Evolutionary conservation across 2,113 vertebrate genomes (phyloP), one percentile per base, ranked within the genome.

Genomic region (Dromaius novaehollandiae): DNA sequence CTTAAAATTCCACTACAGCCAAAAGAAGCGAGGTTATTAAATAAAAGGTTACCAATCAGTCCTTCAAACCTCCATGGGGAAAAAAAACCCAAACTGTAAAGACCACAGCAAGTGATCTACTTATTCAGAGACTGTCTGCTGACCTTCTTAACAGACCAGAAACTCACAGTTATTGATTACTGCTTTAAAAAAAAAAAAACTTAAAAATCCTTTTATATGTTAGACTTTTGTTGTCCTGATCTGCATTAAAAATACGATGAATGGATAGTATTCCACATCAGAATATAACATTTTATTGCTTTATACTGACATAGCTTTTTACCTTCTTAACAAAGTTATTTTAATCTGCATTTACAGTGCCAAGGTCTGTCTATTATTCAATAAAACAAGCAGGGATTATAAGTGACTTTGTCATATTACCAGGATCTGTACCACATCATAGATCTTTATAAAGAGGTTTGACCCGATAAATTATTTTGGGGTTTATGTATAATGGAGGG

Each of bases 81-180:
- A 53, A 76, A 66, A 24, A 46, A 36, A 76, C 81, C 38, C 38
- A 56, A 53, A 32, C 12, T 15, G 53, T 76, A 77, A 85, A 96
- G 92, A 88, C 34, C 44, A 65, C 36, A 92, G 36, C 9, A 96
- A 94, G 46, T 82, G 61, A 51, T 85, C 4, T 70, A 71, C 56
- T 95, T 97, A 95, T 95, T 96, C 93, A 92, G 51, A 80, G n/a
- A 51, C 53, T 81, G 68, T 96, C 74, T 95, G 69, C 61, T 97
- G 92, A 97, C 92, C 86, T 97, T 96, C 95, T 94, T 96, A 96
- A 89, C 48, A 79, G 86, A 85, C 40, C 92, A 48, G 75, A 96
- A 97, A 93, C 44, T 70, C 4, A 0, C 70, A 69, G 21, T n/a
- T 94, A 93, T 97, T 97, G 91, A 94, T 93, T 91, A 93, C 26